A percentile compares a stretch with the other conserved stretches of the same genome.
These are phyloP conservation scores for Uropsilus gracilis DNA, from an alignment of 2,113 vertebrate species.

Conservation along the genomic window DNA sequence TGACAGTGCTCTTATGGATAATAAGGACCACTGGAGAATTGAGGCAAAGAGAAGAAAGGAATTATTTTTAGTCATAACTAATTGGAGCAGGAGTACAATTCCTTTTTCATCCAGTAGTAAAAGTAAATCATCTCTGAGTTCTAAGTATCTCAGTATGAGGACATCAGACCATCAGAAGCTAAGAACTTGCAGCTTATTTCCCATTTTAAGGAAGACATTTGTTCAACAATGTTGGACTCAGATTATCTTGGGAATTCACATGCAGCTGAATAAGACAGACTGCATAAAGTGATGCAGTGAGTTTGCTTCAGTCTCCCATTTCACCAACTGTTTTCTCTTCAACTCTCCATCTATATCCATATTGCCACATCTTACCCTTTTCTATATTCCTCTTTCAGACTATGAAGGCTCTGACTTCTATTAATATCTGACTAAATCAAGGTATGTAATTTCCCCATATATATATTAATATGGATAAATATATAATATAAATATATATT, in stretches of 20 bases:
- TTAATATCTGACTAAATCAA: slow-evolving; percentile 10
- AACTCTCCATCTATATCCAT: too few species aligned
- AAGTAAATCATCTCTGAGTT: not conserved
- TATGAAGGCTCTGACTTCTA: not conserved
- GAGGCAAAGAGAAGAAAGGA: not conserved
- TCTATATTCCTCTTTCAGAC: not conserved
- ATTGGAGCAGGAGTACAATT: not conserved
- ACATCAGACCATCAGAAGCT: not conserved
- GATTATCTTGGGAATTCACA: not conserved
- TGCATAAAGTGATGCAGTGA: not conserved
- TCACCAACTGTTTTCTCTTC: not conserved
- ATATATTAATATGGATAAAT: too few species aligned
- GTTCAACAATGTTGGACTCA: not conserved
- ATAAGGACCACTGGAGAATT: not conserved
- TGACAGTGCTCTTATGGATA: not conserved
- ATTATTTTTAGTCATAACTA: not conserved
- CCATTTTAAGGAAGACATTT: not conserved
- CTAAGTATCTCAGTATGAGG: not conserved
- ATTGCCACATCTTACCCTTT: not conserved
- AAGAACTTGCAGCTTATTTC: not conserved
- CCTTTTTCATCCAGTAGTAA: not conserved
- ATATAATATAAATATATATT: not conserved
- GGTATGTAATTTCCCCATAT: not conserved
- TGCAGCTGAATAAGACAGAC: not conserved
- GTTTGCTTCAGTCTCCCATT: not conserved